Evolutionary conservation across 1,140 invertebrate genomes (phyloP).

Genomic region (Plodia interpunctella): DNA sequence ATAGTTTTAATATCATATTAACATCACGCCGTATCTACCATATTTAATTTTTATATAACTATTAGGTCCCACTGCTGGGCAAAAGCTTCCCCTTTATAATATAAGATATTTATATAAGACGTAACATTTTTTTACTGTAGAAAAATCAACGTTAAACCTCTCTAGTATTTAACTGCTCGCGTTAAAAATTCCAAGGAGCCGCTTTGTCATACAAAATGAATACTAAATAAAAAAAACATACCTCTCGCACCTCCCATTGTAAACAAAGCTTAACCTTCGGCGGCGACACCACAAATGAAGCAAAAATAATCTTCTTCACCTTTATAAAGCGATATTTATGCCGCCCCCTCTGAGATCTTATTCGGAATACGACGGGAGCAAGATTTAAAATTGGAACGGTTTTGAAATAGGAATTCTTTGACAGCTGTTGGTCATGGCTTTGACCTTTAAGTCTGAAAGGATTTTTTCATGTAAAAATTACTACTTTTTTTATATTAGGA

Average conservation of each 20-base stretch:
- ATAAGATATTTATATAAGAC: too few relatives aligned
- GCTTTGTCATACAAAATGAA: not conserved
- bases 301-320: slow-evolving; percentile 16
- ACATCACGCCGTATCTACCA: too few relatives aligned
- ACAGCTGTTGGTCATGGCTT: not conserved
- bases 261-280: not conserved
- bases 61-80: too few relatives aligned
- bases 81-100: too few relatives aligned
- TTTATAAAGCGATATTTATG: slow-evolving; percentile 34
- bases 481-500: not conserved
- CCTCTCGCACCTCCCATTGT: slow-evolving; percentile 4
- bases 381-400: slow-evolving; percentile 2
- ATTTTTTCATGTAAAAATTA: not conserved
- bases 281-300: slow-evolving; percentile 21
- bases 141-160: not conserved
- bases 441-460: not conserved
- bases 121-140: too few relatives aligned
- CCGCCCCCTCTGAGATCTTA: slow-evolving; percentile 39
- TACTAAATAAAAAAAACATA: slow-evolving; percentile 6
- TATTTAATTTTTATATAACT: too few relatives aligned
- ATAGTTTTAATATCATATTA: too few relatives aligned
- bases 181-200: not conserved
- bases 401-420: not conserved
- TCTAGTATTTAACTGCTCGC: not conserved
- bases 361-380: slow-evolving; percentile 34